Conservation (phyloP, 30 jellyfish, hydroid and myxozoan genomes). For the Catostylus mosaicus region DNA sequence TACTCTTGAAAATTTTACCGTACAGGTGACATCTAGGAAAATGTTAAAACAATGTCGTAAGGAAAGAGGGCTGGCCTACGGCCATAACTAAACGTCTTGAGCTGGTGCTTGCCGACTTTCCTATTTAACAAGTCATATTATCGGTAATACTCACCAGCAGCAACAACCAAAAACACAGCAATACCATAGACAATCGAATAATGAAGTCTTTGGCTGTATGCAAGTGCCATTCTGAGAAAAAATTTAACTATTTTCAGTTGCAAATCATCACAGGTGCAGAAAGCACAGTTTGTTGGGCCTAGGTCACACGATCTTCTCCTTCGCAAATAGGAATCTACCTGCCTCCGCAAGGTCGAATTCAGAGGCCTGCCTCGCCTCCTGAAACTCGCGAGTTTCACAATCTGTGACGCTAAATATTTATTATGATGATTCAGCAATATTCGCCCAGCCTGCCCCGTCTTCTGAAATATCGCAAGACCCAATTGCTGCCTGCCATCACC, state of each 20-base stretch:
- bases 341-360: too few relatives aligned
- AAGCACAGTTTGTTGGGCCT: background rate
- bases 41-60: background rate
- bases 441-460: too few relatives aligned
- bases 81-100: background rate
- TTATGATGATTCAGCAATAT: too few relatives aligned
- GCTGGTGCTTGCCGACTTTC: background rate
- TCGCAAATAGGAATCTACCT: too few relatives aligned
- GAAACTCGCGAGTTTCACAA: too few relatives aligned
- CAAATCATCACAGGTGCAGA: constrained; percentile 23
- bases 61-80: background rate
- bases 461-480: too few relatives aligned
- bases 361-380: too few relatives aligned
- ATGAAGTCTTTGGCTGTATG: constrained; percentile 56
- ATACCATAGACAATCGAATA: constrained; percentile 71
- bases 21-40: background rate
- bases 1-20: background rate
- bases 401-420: too few relatives aligned
- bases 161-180: constrained; percentile 64
- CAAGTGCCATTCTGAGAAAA: constrained; percentile 35
- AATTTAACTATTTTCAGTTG: background rate
- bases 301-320: background rate
- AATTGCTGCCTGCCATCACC: too few relatives aligned
- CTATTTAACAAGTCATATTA: background rate
- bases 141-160: constrained; percentile 71